phyloP scores from a whole-genome alignment of 2,113 vertebrate genomes.

The Spheniscus mendiculus region DNA sequence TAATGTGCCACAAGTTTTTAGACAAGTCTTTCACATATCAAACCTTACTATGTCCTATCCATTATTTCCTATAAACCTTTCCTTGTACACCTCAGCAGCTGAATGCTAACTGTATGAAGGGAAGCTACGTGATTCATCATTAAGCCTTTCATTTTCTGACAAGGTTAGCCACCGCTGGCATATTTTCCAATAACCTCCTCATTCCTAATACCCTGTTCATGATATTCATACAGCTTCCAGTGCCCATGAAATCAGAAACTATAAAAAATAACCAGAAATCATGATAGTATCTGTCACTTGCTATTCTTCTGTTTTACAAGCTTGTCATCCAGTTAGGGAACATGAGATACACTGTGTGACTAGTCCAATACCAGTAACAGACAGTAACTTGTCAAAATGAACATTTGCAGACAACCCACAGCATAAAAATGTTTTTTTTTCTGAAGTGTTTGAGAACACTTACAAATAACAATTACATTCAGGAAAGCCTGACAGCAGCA shows the following conservation, averaged over 20 bases:
- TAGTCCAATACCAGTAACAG: slow-evolving; percentile 67
- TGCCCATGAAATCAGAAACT: slow-evolving; percentile 36
- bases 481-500: slow-evolving; percentile 2
- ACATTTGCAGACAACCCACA: slow-evolving; percentile 68
- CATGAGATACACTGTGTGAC: slow-evolving; percentile 48
- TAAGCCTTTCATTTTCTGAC: slow-evolving; percentile 20
- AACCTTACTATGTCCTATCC: background rate
- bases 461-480: slow-evolving; percentile 51
- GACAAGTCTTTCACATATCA: background rate
- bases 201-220: slow-evolving; percentile 8
- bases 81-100: background rate
- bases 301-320: slow-evolving; percentile 67
- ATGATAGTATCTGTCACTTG: slow-evolving; percentile 57
- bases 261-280: slow-evolving; percentile 58
- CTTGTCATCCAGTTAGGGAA: slow-evolving; percentile 61
- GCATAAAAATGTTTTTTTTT: background rate
- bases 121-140: background rate
- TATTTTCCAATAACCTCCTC: background rate
- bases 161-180: background rate
- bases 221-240: background rate
- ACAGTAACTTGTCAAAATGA: slow-evolving; percentile 68
- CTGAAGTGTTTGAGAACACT: slow-evolving; percentile 46
- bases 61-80: background rate
- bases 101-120: background rate
- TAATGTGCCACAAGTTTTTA: background rate